Conservation (phyloP, 1,140 invertebrate genomes). For the Habropoda laboriosa region DNA sequence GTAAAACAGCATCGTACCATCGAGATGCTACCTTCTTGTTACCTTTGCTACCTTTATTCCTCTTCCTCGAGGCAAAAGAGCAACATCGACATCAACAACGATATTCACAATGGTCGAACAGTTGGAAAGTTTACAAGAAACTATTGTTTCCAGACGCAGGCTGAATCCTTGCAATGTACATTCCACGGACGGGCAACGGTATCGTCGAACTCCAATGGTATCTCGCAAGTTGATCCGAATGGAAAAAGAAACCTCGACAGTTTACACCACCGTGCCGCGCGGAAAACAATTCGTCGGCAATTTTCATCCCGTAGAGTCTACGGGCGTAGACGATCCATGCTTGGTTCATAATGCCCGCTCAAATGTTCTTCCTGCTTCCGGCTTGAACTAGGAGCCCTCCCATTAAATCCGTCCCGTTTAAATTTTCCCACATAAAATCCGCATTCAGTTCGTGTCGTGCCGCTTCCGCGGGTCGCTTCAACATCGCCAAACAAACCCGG, state of each 20-base stretch:
- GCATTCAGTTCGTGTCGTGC: conserved; percentile 7
- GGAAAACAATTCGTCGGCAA: conserved; percentile 34
- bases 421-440: conserved; percentile 54
- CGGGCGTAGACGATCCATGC: conserved; percentile 22
- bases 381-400: conserved; percentile 9
- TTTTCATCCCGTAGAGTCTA: conserved; percentile 37
- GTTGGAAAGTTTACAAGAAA: neutral
- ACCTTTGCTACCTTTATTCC: too few species aligned
- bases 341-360: conserved; percentile 23
- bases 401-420: conserved; percentile 49
- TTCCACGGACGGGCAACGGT: neutral
- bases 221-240: neutral
- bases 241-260: neutral
- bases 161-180: neutral
- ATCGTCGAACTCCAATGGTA: neutral
- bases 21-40: too few species aligned
- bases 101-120: neutral
- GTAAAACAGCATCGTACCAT: too few species aligned
- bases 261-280: neutral
- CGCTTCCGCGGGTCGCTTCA: neutral
- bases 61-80: too few species aligned
- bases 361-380: conserved; percentile 10
- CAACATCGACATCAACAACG: neutral
- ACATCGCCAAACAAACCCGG: conserved; percentile 38
- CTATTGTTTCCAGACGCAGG: neutral